Evolutionary conservation across 1,140 invertebrate genomes (phyloP), one percentile per base, ranked within the genome.

Genomic region (Daktulosphaira vitifoliae): DNA sequence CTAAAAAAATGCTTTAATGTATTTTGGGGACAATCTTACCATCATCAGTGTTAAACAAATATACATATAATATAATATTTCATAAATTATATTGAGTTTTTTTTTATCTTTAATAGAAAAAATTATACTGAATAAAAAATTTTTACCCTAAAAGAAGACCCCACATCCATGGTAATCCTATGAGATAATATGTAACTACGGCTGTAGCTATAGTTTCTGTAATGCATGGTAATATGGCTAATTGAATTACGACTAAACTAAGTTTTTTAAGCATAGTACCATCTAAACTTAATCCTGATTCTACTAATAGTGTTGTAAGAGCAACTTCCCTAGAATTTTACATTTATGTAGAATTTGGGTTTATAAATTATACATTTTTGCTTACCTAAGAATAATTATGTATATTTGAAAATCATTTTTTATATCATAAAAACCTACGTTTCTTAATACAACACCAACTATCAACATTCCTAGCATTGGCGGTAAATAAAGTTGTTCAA

Each of bases 281-380:
- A 74, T 90, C 84, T 3, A 90, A 72, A 1, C 85, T 85, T 15
- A 90, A 72, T 3, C 88, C 88, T 59, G 87, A 88, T 69, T 86
- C 75, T 11, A 85, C 77, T 70, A 90, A 77, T 65, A 90, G 89
- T 42, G 88, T 80, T 3, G 81, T 80, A 51, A 89, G 74, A 4
- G 87, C 86, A 65, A 85, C 76, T 72, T 82, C 81, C 72, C 86
- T 73, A 68, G 15, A 59, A 16, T 48, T 5, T 22, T 48, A 16
- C 44, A 48, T 8, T 9, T 9, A 8, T 39, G 8, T 9, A 39
- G 8, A 9, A 9, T 9, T 39, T 39, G 8, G 38, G 38, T 39
- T 8, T 39, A 8, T 8, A 39, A n/a, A 9, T 9, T 39, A 39
- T 8, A 39, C 8, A 9, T 39, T 25, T 38, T 33, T 18, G 38